These are phyloP conservation scores for Agrotis clavis DNA, from an alignment of 2,888 invertebrate genomes.

Conservation along the genomic window DNA sequence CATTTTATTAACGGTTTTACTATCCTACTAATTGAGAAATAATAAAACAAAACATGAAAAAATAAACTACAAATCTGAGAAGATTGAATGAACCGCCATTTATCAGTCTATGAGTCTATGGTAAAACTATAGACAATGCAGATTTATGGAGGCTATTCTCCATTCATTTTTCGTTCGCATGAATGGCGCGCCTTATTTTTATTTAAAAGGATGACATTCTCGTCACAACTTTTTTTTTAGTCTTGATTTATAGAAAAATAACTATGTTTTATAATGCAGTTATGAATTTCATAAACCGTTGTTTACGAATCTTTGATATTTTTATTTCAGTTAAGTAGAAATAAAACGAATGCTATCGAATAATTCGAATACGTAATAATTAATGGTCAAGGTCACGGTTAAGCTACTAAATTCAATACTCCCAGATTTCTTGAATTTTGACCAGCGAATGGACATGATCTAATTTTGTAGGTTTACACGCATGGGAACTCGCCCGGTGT, in stretches of 20 bases:
- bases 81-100: constrained; percentile 58
- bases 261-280: background rate
- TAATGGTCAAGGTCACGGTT: constrained; percentile 71
- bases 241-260: background rate
- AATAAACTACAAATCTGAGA: constrained; percentile 39
- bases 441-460: constrained; percentile 46
- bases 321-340: background rate
- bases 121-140: constrained; percentile 22
- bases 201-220: constrained; percentile 25
- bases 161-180: background rate
- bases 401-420: constrained; percentile 67
- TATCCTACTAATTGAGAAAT: constrained; percentile 19
- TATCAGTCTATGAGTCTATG: constrained; percentile 20
- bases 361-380: background rate
- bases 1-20: constrained; percentile 79
- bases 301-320: background rate
- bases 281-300: background rate
- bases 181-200: constrained; percentile 16
- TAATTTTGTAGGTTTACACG: constrained; percentile 68
- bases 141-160: constrained; percentile 2
- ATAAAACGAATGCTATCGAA: background rate
- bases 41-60: constrained; percentile 54
- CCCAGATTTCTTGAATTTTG: constrained; percentile 50
- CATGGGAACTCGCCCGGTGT: constrained; percentile 74
- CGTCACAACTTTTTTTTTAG: background rate